These are phyloP conservation scores for Branchinecta lindahli DNA, from an alignment of 1,140 invertebrate species.

Conservation along the genomic window DNA sequence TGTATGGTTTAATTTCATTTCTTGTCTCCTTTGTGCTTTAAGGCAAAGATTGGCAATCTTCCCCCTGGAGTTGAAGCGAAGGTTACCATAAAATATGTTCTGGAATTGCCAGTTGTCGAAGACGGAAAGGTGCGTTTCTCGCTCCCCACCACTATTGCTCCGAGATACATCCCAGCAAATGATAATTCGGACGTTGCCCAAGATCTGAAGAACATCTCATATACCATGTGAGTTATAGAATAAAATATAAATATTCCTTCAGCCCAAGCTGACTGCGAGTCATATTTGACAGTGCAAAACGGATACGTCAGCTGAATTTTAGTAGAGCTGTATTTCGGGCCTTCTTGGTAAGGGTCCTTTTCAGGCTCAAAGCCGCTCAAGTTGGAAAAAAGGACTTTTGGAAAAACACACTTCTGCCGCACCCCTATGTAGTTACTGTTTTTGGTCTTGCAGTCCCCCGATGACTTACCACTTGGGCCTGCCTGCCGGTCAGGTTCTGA, in stretches of 20 bases:
- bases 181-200: conserved; percentile 21
- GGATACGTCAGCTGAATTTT: no score
- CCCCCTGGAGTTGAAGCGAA: conserved; percentile 31
- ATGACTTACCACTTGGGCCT: conserved; percentile 15
- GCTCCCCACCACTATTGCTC: conserved; percentile 29
- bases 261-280: no score
- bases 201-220: conserved; percentile 23
- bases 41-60: conserved; percentile 33
- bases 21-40: conserved; percentile 4
- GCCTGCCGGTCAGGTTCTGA: no score
- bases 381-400: background rate
- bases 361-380: no score
- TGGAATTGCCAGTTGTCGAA: conserved; percentile 34
- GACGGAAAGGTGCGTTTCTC: conserved; percentile 31
- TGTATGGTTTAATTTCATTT: background rate
- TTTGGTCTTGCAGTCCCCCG: background rate
- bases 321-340: no score
- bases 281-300: no score
- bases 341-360: no score
- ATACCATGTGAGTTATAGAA: conserved; percentile 20
- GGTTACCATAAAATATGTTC: conserved; percentile 36
- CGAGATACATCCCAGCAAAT: conserved; percentile 24
- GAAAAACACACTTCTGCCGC: conserved; percentile 1
- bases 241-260: no score
- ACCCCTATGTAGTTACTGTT: conserved; percentile 13